Percentiles rank a stretch among this genome's conserved stretches.
These are phyloP conservation scores for Dicerorhinus sumatrensis DNA, from an alignment of 2,113 vertebrate species.

Conservation along the genomic window DNA sequence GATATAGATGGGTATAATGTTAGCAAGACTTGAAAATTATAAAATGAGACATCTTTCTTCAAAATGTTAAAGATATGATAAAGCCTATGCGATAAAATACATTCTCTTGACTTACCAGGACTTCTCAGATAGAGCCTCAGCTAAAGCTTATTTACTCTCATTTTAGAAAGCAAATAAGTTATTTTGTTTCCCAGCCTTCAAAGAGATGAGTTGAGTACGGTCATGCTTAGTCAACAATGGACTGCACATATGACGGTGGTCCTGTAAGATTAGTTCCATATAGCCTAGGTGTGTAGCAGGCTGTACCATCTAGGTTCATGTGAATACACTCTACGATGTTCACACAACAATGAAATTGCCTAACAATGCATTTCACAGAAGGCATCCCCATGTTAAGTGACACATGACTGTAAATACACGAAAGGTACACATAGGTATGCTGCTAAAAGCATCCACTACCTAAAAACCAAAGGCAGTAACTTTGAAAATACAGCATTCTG, in stretches of 20 bases:
- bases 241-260: too few relatives aligned
- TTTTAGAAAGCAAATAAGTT: neutral
- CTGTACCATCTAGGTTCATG: too few relatives aligned
- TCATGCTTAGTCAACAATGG: too few relatives aligned
- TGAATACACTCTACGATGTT: too few relatives aligned
- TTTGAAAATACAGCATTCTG: neutral
- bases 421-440: neutral
- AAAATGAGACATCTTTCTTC: neutral
- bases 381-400: too few relatives aligned
- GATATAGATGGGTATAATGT: neutral
- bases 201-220: neutral
- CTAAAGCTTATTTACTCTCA: neutral
- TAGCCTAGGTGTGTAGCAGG: too few relatives aligned
- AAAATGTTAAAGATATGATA: neutral
- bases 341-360: too few relatives aligned
- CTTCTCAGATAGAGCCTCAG: neutral
- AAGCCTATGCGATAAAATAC: neutral
- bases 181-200: neutral
- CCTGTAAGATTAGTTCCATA: too few relatives aligned
- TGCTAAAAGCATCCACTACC: neutral
- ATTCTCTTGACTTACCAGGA: neutral
- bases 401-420: neutral
- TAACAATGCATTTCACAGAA: too few relatives aligned
- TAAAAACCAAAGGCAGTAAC: neutral
- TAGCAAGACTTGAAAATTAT: neutral